Evolutionary conservation across 2,113 vertebrate genomes (phyloP), one percentile per base, ranked within the genome.

Genomic region (Collichthys lucidus): DNA sequence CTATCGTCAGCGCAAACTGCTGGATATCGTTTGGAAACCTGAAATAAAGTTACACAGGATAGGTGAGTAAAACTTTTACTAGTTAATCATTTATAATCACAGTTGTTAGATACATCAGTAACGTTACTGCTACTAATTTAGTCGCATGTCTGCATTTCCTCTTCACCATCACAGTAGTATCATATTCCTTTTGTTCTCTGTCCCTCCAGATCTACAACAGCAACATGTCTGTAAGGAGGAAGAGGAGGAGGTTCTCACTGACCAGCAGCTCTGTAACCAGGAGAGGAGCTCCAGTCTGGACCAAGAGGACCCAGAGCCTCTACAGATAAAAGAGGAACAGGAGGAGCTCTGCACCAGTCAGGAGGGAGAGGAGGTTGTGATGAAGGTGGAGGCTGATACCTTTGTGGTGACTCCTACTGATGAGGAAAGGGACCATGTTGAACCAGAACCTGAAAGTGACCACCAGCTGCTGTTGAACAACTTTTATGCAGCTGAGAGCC

Each of bases 161-260:
- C 1, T 31, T 35, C 10, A 53, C 22, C 15, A 19, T 49, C 40
- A 5, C 63, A 49, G 63, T 22, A 12, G 6, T 5, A 8, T 12
- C 44, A 46, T 12, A 35, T 35, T 12, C 44, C 44, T 46, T 46
- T 12, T 29, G 9, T 2, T 46, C 2, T 44, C 1, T 22, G 24
- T 16, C 26, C 44, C 22, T n/a, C n/a, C 55, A 78, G 75, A 69
- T 7, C 57, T 66, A 20, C 26, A 46, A 52, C 66, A 71, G 22
- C 29, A 49, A 2, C 4, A 29, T 40, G 22, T 62, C 49, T 49
- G 29, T 50, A 5, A 40, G 12, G 22, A 80, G 17, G 63, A 68
- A 35, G 31, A 35, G 31, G 31, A 35, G 4, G 31, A 40, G 49
- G 26, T 26, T 26, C 26, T 26, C 26, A 26, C 26, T 26, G 26